Conservation (phyloP, 2,888 invertebrate species). For the Andrena praecox region DNA sequence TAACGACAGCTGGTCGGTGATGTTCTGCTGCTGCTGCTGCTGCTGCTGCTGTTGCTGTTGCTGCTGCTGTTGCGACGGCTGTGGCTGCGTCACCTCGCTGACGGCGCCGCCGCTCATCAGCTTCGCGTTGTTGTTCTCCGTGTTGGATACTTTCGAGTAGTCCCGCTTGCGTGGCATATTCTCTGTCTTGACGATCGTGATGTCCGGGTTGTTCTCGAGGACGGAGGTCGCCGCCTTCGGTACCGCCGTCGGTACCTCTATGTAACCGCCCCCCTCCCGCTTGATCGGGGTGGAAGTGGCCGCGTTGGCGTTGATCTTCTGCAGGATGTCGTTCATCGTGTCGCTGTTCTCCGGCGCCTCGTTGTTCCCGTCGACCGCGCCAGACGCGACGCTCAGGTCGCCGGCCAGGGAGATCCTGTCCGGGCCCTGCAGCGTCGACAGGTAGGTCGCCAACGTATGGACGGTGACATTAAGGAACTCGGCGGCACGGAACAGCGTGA, state of each 20-base stretch:
- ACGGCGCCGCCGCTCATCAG: conserved; percentile 83
- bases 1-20: conserved; percentile 80
- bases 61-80: conserved; percentile 64
- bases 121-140: conserved; percentile 84
- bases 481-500: conserved; percentile 90
- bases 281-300: conserved; percentile 83
- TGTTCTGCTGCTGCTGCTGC: conserved; percentile 73
- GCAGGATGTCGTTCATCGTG: conserved; percentile 85
- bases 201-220: conserved; percentile 87
- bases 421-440: conserved; percentile 87
- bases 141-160: conserved; percentile 83
- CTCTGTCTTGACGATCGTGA: conserved; percentile 88
- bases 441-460: conserved; percentile 90
- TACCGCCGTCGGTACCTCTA: conserved; percentile 80
- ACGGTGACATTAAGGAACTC: conserved; percentile 92
- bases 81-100: conserved; percentile 77
- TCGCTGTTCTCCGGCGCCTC: conserved; percentile 85
- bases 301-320: conserved; percentile 82
- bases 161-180: conserved; percentile 84
- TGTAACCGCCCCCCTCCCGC: conserved; percentile 83
- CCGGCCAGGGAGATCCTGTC: conserved; percentile 85
- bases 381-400: conserved; percentile 82
- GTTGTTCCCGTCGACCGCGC: conserved; percentile 82
- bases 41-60: conserved; percentile 74
- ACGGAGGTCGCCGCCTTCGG: conserved; percentile 83